A percentile compares a stretch with the other conserved stretches of the same genome.
Conservation (phyloP, 2,888 invertebrate species). For the Cybosia mesomella region DNA sequence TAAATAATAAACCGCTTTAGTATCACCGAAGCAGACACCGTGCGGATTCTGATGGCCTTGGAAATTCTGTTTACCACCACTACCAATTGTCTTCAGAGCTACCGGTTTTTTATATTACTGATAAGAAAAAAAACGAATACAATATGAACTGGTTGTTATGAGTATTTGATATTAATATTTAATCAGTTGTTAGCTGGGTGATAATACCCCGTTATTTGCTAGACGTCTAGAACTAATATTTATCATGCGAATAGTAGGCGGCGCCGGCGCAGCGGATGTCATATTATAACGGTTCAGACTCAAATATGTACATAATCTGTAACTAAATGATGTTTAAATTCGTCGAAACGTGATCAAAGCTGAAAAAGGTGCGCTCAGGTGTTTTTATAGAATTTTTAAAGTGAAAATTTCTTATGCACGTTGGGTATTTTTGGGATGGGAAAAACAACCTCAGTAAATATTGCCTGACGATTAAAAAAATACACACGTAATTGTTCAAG, state of each 20-base stretch:
- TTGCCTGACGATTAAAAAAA: no score
- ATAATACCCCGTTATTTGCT: constrained; percentile 6
- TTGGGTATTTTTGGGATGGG: no score
- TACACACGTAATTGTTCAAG: no score
- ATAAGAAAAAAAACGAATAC: background rate
- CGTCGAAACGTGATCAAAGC: background rate
- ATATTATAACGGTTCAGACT: constrained; percentile 5
- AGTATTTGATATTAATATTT: background rate
- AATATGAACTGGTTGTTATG: background rate
- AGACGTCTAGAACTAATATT: background rate
- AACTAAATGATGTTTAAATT: background rate
- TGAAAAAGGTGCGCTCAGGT: background rate
- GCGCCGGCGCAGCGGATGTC: background rate
- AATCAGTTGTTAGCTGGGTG: background rate
- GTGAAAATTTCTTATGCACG: no score
- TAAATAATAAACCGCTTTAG: constrained; percentile 3
- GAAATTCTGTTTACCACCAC: background rate
- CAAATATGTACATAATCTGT: constrained; percentile 12
- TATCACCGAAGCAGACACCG: background rate
- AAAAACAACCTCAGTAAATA: no score
- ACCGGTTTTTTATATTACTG: background rate
- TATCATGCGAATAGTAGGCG: background rate
- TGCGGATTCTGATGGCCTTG: background rate
- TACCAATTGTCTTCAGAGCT: background rate
- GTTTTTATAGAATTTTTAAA: background rate